Evolutionary conservation across 2,797 vertebrate species (phyloP), one percentile per base, ranked within the genome.

Genomic region (Melanotaenia maccullochi): DNA sequence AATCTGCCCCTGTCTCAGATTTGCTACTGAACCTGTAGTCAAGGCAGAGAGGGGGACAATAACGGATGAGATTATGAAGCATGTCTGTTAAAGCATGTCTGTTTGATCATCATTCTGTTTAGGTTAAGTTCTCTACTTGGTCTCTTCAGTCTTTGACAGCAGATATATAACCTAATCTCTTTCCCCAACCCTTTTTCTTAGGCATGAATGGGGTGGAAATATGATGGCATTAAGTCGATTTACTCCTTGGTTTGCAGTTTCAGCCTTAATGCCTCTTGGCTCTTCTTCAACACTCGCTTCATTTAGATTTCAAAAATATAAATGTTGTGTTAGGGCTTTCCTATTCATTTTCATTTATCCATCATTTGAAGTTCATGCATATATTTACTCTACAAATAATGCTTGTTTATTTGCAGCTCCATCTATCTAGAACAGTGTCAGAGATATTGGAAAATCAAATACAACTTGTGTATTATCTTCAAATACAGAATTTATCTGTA

Each of bases 181-280:
- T 92, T 87, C 83, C 89, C 82, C 90, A 85, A 92, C 91, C 92
- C 93, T 91, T 93, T 30, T 93, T 94, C 93, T 89, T 78, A 81
- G 85, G 77, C 86, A 90, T 94, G 93, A 93, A 94, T 94, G 84
- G 93, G 88, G 87, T 90, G 87, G 89, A 91, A 90, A 93, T 93
- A 89, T 93, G 91, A 93, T 88, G 92, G 93, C 93, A 93, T 95
- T 94, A 95, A 93, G 92, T 94, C 93, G 90, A 93, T 95, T 94
- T 93, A 91, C 92, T 93, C 92, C 91, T 93, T 92, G 92, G 90
- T 93, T 93, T 90, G 91, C 92, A 93, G 90, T 93, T 93, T 93
- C 88, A 90, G 82, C 90, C 92, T 91, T 87, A 91, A 93, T 91
- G 91, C 93, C 87, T 92, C 90, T 87, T 93, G 91, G 92, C 91